Conservation (phyloP, 2,113 vertebrate genomes). For the Chaetodon auriga region DNA sequence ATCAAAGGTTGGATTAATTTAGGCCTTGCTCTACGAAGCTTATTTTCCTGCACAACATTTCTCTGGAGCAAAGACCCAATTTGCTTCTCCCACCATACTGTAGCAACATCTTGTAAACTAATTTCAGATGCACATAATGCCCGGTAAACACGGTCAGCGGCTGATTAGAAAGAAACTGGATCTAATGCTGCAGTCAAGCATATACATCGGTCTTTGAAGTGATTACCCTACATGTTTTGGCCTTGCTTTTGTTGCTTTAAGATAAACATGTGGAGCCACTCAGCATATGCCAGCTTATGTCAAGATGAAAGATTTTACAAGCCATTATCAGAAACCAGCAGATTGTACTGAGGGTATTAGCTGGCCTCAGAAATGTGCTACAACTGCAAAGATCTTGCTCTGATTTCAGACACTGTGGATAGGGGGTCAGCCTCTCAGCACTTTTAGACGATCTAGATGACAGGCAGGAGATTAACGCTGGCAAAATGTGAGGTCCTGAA, state of each 20-base stretch:
- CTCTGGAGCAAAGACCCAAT: constrained; percentile 70
- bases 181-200: constrained; percentile 74
- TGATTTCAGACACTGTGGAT: constrained; percentile 69
- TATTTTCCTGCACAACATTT: constrained; percentile 58
- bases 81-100: constrained; percentile 56
- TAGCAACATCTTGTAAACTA: constrained; percentile 68
- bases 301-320: constrained; percentile 83
- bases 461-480: constrained; percentile 62
- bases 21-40: constrained; percentile 54
- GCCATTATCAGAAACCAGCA: constrained; percentile 79
- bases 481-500: constrained; percentile 60
- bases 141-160: constrained; percentile 64
- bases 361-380: constrained; percentile 75
- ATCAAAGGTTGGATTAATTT: constrained; percentile 69
- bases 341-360: constrained; percentile 80
- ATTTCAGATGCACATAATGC: constrained; percentile 76
- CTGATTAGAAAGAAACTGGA: constrained; percentile 80
- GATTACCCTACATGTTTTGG: constrained; percentile 80
- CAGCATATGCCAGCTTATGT: constrained; percentile 84
- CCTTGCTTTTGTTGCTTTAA: constrained; percentile 75
- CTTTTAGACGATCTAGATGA: constrained; percentile 70
- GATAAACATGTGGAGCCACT: constrained; percentile 81
- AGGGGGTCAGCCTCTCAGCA: constrained; percentile 65
- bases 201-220: constrained; percentile 77
- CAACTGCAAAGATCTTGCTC: constrained; percentile 77